Percentiles rank a stretch among this genome's conserved stretches.
Evolutionary conservation across 2,888 invertebrate genomes (phyloP).

Genomic region (Lathronympha strigana): DNA sequence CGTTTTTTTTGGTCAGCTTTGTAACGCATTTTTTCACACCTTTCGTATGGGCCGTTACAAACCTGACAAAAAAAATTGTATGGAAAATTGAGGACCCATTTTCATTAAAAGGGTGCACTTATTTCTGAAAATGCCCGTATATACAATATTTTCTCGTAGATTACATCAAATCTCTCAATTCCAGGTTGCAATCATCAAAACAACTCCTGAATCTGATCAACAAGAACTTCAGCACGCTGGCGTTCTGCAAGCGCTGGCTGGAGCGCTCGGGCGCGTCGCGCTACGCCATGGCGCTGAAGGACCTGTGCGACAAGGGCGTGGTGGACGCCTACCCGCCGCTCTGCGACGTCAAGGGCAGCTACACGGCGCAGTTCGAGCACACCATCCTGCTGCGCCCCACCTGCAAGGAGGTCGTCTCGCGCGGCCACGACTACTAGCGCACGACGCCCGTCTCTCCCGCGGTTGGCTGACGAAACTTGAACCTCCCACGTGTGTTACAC

Average conservation of each 20-base stretch:
- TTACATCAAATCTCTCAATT: slow-evolving; percentile 46
- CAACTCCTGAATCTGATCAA: slow-evolving; percentile 96
- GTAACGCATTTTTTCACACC: no score
- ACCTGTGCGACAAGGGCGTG: slow-evolving; percentile 98
- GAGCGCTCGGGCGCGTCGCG: slow-evolving; percentile 98
- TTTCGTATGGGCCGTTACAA: no score
- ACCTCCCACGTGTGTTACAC: background rate
- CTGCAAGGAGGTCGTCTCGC: slow-evolving; percentile 98
- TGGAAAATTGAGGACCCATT: no score
- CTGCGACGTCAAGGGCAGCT: slow-evolving; percentile 98
- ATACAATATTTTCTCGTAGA: background rate
- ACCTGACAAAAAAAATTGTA: no score
- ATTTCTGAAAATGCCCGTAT: no score
- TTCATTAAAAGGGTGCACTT: no score
- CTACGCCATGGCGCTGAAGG: slow-evolving; percentile 99
- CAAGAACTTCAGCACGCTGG: slow-evolving; percentile 98
- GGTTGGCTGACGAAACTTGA: slow-evolving; percentile 2
- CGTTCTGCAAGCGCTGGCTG: slow-evolving; percentile 99
- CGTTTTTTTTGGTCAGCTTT: no score
- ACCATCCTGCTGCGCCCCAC: slow-evolving; percentile 98
- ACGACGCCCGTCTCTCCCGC: no score
- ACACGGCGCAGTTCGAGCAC: slow-evolving; percentile 99
- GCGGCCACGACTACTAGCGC: slow-evolving; percentile 96
- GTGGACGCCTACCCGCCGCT: slow-evolving; percentile 99
- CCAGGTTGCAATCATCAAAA: slow-evolving; percentile 95